Base-by-base conservation (phyloP, 2,888 invertebrate species). In the Diplazon laetatorius region DNA sequence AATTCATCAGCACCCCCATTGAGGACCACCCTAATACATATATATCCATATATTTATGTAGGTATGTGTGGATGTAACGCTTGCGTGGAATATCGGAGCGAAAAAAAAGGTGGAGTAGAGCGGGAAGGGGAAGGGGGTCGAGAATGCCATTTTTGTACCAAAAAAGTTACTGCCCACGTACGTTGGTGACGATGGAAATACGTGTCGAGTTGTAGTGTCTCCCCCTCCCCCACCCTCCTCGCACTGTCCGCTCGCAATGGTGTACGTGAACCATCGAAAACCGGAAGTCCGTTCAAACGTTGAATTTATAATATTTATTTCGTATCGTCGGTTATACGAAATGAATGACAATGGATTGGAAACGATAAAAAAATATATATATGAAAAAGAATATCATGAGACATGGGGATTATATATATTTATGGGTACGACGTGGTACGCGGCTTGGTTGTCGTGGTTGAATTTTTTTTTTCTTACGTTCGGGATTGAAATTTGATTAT, bases 261-360 rank as follows among this genome's bases (percentile, higher is more conserved):
- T n/a, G n/a, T n/a, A n/a, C n/a, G n/a, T n/a, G 30, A 69, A 66
- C 66, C 71, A 62, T 63, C 52, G 52, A 52, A 66, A 50, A 66
- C 50, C 68, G 63, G 80, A 82, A 82, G 79, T 80, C 77, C 68
- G 76, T 63, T 76, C 75, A 76, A 82, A 35, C 46, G 59, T 22
- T 37, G 63, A 44, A 48, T 57, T 46, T 4, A 25, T 30, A 30
- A 55, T 55, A 16, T 30, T 55, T 9, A 16, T 35, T 55, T 14
- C n/a, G 55, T 10, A 8, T 55, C 8, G 14, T 30, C 55, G 14
- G 9, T 25, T 1, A 16, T 30, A 9, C 16, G 30, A 16, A 30
- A 55, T 30, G 35, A 35, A 16, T 35, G 9, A 14, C 8, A 30
- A 55, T 55, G 30, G 4, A 5, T 30, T 6, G 30, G 30, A 6